Evolutionary conservation across 2,888 invertebrate genomes (phyloP).

Genomic region (Timema podura): DNA sequence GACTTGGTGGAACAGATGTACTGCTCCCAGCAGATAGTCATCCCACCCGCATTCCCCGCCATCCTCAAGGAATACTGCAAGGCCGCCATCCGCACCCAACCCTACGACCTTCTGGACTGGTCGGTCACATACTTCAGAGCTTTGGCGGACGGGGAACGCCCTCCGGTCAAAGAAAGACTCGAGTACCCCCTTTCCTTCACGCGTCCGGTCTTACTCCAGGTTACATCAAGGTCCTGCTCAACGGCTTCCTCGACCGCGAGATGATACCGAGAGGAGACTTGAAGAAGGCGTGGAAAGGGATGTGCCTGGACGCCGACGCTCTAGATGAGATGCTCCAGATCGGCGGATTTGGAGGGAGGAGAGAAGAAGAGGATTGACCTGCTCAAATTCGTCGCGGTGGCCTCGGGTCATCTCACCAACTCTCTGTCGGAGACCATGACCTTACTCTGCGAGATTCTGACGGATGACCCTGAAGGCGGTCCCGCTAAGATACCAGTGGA

Average conservation of each 20-base stretch:
- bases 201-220: conserved; percentile 75
- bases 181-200: conserved; percentile 68
- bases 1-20: conserved; percentile 67
- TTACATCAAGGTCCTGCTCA: conserved; percentile 68
- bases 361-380: conserved; percentile 59
- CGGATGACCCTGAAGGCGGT: conserved; percentile 80
- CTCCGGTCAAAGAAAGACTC: conserved; percentile 73
- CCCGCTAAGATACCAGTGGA: conserved; percentile 66
- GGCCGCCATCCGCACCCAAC: conserved; percentile 87
- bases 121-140: conserved; percentile 78
- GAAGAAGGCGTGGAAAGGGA: conserved; percentile 58
- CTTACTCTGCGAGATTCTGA: conserved; percentile 73
- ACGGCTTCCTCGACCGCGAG: conserved; percentile 39
- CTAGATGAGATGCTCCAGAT: conserved; percentile 56
- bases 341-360: conserved; percentile 58
- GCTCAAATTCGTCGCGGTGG: conserved; percentile 69
- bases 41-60: conserved; percentile 77
- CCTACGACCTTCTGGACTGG: conserved; percentile 81
- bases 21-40: conserved; percentile 76
- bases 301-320: conserved; percentile 49
- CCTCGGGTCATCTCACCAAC: conserved; percentile 63
- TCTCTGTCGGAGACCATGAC: conserved; percentile 70
- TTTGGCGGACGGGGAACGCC: conserved; percentile 68
- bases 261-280: conserved; percentile 45
- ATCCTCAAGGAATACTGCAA: conserved; percentile 84